These are phyloP conservation scores for Emys orbicularis DNA, from an alignment of 2,797 vertebrate species.

Conservation along the genomic window DNA sequence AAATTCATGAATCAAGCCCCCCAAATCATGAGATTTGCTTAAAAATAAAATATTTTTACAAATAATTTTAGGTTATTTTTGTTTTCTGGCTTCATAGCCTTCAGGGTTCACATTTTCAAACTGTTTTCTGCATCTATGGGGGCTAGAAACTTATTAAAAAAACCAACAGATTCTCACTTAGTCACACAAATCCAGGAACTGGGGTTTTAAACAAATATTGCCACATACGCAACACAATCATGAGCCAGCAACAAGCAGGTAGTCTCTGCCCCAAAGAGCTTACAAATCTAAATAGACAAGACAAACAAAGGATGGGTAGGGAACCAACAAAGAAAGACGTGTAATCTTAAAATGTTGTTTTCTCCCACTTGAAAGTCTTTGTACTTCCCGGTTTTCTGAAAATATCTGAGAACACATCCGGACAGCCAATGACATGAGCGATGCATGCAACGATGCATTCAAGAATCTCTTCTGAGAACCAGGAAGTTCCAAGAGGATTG, in stretches of 20 bases:
- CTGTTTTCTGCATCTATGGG: background rate
- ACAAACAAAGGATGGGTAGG: background rate
- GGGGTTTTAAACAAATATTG: background rate
- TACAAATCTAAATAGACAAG: background rate
- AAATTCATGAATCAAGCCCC: background rate
- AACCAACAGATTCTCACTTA: background rate
- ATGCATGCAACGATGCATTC: background rate
- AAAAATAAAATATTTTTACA: background rate
- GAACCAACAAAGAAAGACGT: background rate
- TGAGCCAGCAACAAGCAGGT: rapidly evolving
- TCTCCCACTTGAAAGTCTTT: background rate
- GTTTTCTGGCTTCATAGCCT: background rate
- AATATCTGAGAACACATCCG: background rate
- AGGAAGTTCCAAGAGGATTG: background rate
- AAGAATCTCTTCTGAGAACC: background rate
- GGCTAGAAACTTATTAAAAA: background rate
- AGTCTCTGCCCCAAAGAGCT: background rate
- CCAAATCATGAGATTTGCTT: background rate
- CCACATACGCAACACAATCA: rapidly evolving
- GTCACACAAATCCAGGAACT: background rate
- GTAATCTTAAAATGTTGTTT: background rate
- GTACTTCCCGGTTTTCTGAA: background rate
- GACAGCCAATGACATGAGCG: background rate
- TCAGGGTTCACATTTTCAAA: background rate
- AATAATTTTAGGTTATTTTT: background rate